phyloP scores from a whole-genome alignment of 2,888 invertebrate genomes.

The Cephus runcator region DNA sequence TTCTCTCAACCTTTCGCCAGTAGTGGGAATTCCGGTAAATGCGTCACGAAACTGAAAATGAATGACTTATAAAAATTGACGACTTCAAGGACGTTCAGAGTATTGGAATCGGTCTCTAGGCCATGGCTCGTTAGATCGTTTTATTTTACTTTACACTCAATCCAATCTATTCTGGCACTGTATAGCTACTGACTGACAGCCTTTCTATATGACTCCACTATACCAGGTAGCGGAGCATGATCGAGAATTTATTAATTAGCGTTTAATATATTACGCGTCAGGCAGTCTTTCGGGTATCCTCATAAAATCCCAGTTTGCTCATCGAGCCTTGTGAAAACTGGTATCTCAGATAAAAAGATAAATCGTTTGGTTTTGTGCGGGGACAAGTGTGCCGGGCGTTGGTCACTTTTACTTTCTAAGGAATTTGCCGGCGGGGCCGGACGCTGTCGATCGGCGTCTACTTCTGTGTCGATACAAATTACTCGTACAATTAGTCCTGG shows the following conservation, averaged over 20 bases:
- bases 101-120: background rate
- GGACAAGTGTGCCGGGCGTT: conserved; percentile 25
- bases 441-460: background rate
- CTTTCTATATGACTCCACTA: background rate
- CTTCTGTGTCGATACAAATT: background rate
- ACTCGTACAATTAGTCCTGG: background rate
- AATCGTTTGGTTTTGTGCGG: conserved; percentile 25
- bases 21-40: background rate
- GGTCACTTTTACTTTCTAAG: conserved; percentile 60
- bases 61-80: background rate
- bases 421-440: conserved; percentile 44
- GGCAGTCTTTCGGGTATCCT: background rate
- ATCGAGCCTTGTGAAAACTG: background rate
- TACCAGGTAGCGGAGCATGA: background rate
- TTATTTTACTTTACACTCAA: background rate
- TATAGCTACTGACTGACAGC: background rate
- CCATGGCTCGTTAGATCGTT: background rate
- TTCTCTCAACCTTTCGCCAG: background rate
- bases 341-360: background rate
- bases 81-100: background rate
- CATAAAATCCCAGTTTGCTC: background rate
- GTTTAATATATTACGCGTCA: background rate
- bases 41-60: background rate
- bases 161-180: background rate
- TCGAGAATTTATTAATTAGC: background rate